Evolutionary conservation across 2,888 invertebrate genomes (phyloP).

Genomic region (Perdita meconis): DNA sequence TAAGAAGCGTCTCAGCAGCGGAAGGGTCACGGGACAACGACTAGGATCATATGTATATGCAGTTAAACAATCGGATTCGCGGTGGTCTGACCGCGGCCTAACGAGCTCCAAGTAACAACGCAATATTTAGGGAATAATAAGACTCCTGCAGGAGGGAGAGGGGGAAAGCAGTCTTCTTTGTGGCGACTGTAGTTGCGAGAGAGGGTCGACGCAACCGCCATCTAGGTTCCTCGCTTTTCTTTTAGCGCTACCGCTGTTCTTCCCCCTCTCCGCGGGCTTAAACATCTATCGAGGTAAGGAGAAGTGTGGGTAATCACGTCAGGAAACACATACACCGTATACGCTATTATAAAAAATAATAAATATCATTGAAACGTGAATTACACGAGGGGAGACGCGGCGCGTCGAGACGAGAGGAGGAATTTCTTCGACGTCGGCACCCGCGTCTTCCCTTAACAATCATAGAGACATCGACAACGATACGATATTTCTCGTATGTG

Average conservation of each 20-base stretch:
- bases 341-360: slow-evolving; percentile 69
- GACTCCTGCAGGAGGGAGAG: slow-evolving; percentile 26
- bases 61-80: slow-evolving; percentile 76
- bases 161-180: neutral
- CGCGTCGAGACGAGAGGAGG: slow-evolving; percentile 5
- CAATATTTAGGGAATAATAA: slow-evolving; percentile 67
- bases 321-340: slow-evolving; percentile 68
- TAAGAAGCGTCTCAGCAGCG: slow-evolving; percentile 31
- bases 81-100: slow-evolving; percentile 32
- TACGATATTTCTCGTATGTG: slow-evolving; percentile 49
- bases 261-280: slow-evolving; percentile 18
- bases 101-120: slow-evolving; percentile 62
- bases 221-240: neutral
- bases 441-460: slow-evolving; percentile 60
- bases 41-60: slow-evolving; percentile 76
- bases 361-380: slow-evolving; percentile 68
- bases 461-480: slow-evolving; percentile 69
- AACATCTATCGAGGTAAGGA: slow-evolving; percentile 61
- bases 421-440: slow-evolving; percentile 19
- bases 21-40: slow-evolving; percentile 62
- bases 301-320: slow-evolving; percentile 61
- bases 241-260: neutral
- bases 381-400: slow-evolving; percentile 54
- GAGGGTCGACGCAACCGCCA: neutral
- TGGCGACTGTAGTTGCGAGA: too few relatives aligned